Base-by-base conservation (phyloP, 2,888 invertebrate genomes). In the Troilus luridus region DNA sequence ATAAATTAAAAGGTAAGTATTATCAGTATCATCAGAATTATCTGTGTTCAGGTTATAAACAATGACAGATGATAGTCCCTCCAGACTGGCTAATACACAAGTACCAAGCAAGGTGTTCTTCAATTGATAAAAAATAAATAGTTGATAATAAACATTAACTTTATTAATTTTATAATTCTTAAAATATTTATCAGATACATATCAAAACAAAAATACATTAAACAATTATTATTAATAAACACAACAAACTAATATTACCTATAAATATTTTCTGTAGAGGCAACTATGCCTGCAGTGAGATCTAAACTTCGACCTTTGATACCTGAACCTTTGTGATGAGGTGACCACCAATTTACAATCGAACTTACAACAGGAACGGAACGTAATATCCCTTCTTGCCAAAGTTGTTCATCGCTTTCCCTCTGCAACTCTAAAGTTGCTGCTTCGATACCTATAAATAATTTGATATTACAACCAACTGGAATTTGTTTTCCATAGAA, bases 341-440 rank as follows among this genome's bases (percentile, higher is more conserved):
- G 99, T 89, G 98, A 97, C 97, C 98, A 98, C 99, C 99, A 99
- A 95, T 98, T 98, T 90, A 99, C 97, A 91, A 99, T 96, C 54
- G 98, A 93, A 0, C 99, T 98, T 91, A 99, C 98, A 6, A 99
- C 97, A 0, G 99, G 99, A 21, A 96, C 95, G 93, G 98, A 98
- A 41, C 99, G 95, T 92, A 99, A 95, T 91, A 99, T 96, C 1
- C 99, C 99, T 94, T 99, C 99, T 94, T 98, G 98, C 97, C 98
- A 98, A 19, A 98, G 95, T 93, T 97, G 96, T 93, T 98, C 97
- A 91, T 98, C 97, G 92, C 97, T 98, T 95, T 98, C 99, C 92
- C 97, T 97, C 94, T 97, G 97, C 90, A 99, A 94, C 94, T 99
- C 99, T 93, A 97, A 96, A 91, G 98, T 98, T 0, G 99, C 99